Evolutionary conservation across 2,797 vertebrate species (phyloP), one percentile per base, ranked within the genome.

Genomic region (Tenualosa ilisha): DNA sequence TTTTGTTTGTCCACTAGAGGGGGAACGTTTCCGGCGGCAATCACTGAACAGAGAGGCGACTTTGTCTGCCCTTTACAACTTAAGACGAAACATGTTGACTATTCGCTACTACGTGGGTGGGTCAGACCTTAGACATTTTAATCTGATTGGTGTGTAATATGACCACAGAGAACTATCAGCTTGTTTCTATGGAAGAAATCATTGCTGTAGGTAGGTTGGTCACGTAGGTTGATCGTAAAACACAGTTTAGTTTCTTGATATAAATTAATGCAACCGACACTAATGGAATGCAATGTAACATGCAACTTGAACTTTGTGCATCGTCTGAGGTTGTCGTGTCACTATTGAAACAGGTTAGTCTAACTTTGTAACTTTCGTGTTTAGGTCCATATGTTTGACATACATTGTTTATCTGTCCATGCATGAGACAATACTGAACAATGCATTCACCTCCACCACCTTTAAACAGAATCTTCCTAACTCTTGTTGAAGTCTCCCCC

Each of bases 121-220:
- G 75, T 65, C 43, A 65, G 82, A 50, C 61, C 81, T 17, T 13
- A 85, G 49, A 49, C 6, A 24, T 26, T 82, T 22, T 46, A 82
- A 63, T 81, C 26, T 61, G 79, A 85, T 85, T 82, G 46, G 81
- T 82, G 59, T 50, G 49, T 17, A 9, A 82, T 65, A 15, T 54
- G 56, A 43, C 24, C 84, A 24, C 13, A 8, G 15, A 65, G 53
- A 40, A 54, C 17, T 40, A 37, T 24, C 37, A 79, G 5, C 59
- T 72, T 37, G 65, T 31, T 72, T 72, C 31, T 22, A 59, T 54
- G 59, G 15, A 13, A 43, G 61, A 6, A 65, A 40, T 12, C 59
- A 49, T 46, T 79, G 72, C 72, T 17, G 3, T 12, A 46, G 72
- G 72, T 79, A 79, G 37, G 37, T 75, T 75, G 31, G 13, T 46